These are phyloP conservation scores for Anolis apletophallus DNA, from an alignment of 2,797 vertebrate genomes.

Conservation along the genomic window DNA sequence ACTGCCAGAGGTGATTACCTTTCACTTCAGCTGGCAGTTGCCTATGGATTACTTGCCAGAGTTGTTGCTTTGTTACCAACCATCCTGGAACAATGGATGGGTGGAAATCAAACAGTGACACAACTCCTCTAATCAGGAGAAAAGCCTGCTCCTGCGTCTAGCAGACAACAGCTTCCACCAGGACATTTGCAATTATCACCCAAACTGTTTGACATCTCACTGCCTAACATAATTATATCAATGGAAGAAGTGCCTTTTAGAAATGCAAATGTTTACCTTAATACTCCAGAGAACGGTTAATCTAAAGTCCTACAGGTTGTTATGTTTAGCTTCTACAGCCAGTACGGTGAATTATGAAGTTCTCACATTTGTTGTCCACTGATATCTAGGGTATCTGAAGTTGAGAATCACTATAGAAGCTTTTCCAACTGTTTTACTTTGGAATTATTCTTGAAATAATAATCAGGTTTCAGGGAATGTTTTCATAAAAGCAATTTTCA, in stretches of 20 bases:
- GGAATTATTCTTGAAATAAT: no score
- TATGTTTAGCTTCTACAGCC: no score
- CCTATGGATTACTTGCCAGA: neutral
- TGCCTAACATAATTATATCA: neutral
- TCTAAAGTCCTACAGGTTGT: no score
- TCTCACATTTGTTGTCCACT: neutral
- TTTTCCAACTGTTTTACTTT: no score
- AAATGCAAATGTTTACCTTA: neutral
- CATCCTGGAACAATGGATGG: neutral
- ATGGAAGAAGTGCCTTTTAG: neutral
- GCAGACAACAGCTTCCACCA: neutral
- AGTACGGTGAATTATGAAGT: no score
- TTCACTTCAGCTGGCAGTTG: conserved; percentile 11
- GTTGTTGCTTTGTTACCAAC: conserved; percentile 2
- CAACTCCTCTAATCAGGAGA: neutral
- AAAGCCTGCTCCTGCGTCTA: neutral
- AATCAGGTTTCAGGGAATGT: no score
- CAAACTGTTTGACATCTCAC: neutral
- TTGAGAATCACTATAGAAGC: no score
- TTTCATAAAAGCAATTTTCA: no score
- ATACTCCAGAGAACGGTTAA: neutral
- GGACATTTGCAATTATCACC: neutral
- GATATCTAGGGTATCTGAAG: no score
- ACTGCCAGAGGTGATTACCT: neutral
- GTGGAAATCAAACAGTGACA: neutral